Evolutionary conservation across 2,888 invertebrate species (phyloP), one percentile per base, ranked within the genome.

Genomic region (Dorcus hopei): DNA sequence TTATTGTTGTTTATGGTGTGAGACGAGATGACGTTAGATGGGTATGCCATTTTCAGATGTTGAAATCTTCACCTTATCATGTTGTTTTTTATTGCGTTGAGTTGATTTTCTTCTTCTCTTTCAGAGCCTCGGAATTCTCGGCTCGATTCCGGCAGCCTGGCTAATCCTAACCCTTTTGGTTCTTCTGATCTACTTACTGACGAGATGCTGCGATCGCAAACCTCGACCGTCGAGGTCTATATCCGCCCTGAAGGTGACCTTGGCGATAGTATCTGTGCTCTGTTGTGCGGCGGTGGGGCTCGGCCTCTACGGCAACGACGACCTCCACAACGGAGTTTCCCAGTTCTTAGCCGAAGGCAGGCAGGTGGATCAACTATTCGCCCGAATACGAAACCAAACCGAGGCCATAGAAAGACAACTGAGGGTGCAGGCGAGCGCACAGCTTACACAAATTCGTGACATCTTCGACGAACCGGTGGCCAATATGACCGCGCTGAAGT

Each of bases 181-280:
- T 54, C 85, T 97, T 69, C 86, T 96, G 68, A 88, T 96, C 72
- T 97, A 96, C 82, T 86, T 97, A 77, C 88, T 96, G 79, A 94
- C 95, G 72, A 86, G 96, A 81, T 97, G 97, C 81, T 96, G 96
- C 85, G 95, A 95, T 83, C 87, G 94, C 72, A 93, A 93, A 79
- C 93, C 94, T 67, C 87, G 94, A 56, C 92, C 93, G 61, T 89
- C 91, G 59, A 88, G 89, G 76, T 93, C 93, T 71, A 93, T 95
- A 78, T 89, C 92, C 52, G 91, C 95, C 69, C 83, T 95, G 66
- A 91, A 91, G 83, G 87, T 90, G 76, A 86, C 89, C 16, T 81
- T 91, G 55, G 90, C 91, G 73, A 86, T 91, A 61, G 87, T 90
- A 11, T 90, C 95, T 52, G 88, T 96, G 61, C 83, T 95, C 65